Conservation (phyloP, 2,797 vertebrate genomes). For the Poeciliopsis presidionis region DNA sequence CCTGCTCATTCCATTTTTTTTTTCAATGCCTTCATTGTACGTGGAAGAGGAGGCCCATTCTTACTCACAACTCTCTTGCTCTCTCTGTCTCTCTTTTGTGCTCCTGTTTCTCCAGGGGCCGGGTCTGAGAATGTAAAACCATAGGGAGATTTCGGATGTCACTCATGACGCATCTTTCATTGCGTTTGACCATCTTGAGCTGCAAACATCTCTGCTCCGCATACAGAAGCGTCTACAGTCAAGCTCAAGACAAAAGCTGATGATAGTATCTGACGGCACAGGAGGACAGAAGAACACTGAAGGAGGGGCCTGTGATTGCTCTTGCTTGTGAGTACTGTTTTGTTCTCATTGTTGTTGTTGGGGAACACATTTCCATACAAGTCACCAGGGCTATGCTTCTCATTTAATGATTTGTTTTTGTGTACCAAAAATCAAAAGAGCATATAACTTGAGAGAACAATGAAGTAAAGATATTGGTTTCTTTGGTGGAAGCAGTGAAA, state of each 20-base stretch:
- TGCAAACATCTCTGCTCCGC: constrained; percentile 33
- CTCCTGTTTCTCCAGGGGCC: constrained; percentile 76
- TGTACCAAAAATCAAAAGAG: constrained; percentile 19
- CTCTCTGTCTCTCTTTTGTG: constrained; percentile 75
- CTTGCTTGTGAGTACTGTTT: constrained; percentile 75
- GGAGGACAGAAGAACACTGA: constrained; percentile 29
- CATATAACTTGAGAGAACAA: constrained; percentile 20
- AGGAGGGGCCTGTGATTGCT: constrained; percentile 57
- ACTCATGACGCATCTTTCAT: constrained; percentile 45
- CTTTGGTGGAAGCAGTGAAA: constrained; percentile 16
- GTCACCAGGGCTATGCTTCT: constrained; percentile 3
- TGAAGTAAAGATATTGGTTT: constrained; percentile 22
- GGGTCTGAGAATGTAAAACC: constrained; percentile 65
- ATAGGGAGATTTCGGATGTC: constrained; percentile 63
- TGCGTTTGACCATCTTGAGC: constrained; percentile 38
- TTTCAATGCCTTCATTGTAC: constrained; percentile 79
- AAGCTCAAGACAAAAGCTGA: constrained; percentile 49
- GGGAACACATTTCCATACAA: constrained; percentile 33
- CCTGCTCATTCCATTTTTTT: constrained; percentile 49
- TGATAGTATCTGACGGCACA: constrained; percentile 29
- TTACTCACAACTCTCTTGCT: constrained; percentile 72
- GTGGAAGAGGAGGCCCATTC: constrained; percentile 74
- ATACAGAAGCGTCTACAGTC: constrained; percentile 39
- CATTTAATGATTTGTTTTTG: constrained; percentile 23
- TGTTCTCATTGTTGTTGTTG: constrained; percentile 48